These are phyloP conservation scores for Epizoanthus fatuus DNA, from an alignment of 92 coral and sea anemone genomes.

Conservation along the genomic window DNA sequence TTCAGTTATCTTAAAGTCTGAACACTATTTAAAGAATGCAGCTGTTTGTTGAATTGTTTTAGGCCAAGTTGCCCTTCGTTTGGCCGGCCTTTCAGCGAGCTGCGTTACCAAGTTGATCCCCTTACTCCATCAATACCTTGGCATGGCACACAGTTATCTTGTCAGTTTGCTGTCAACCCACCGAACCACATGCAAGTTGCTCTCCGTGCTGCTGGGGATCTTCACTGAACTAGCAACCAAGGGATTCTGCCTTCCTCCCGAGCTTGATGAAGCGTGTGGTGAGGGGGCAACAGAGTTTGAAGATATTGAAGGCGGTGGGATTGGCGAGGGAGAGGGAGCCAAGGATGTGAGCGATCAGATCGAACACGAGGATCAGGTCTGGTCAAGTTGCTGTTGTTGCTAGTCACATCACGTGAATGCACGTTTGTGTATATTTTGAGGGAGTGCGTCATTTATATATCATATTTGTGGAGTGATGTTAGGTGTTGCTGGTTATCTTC, in stretches of 20 bases:
- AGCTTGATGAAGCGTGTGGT: slow-evolving; percentile 85
- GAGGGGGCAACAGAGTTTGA: slow-evolving; percentile 96
- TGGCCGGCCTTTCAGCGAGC: slow-evolving; percentile 26
- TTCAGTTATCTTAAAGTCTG: background rate
- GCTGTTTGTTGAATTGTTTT: background rate
- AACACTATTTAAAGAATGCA: background rate
- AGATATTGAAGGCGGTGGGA: slow-evolving; percentile 94
- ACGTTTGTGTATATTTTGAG: too few relatives aligned
- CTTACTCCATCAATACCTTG: slow-evolving; percentile 81
- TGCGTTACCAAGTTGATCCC: slow-evolving; percentile 65
- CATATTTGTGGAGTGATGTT: too few relatives aligned
- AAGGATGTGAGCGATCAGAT: slow-evolving; percentile 99
- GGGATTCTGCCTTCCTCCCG: slow-evolving; percentile 98
- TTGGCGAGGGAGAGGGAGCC: slow-evolving; percentile 97
- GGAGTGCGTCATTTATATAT: too few relatives aligned
- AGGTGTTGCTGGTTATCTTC: too few relatives aligned
- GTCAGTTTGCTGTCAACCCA: slow-evolving; percentile 75
- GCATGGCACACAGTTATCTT: slow-evolving; percentile 73
- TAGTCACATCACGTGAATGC: too few relatives aligned
- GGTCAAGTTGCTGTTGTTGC: background rate
- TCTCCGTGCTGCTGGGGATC: slow-evolving; percentile 87
- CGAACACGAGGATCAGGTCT: slow-evolving; percentile 96
- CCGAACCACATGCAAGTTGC: slow-evolving; percentile 82
- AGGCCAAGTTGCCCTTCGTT: background rate
- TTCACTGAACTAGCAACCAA: slow-evolving; percentile 89